Base-by-base conservation (phyloP, 2,888 invertebrate species). In the Stenotaenia linearis region DNA sequence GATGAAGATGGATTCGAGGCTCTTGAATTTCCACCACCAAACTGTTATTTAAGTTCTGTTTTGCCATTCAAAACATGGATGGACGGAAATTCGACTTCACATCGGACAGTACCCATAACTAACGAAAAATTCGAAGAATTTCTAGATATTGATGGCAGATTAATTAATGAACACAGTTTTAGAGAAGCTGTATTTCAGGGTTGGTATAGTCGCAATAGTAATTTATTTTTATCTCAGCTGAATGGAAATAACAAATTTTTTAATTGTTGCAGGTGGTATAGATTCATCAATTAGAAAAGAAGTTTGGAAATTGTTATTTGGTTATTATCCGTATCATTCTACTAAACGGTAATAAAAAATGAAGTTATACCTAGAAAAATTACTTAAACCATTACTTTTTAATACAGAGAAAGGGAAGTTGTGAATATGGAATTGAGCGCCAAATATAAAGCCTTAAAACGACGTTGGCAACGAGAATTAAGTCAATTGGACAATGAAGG, bases 231-330 rank as follows among this genome's bases (percentile, higher is more conserved):
- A 6, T 56, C 10, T 6, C 56, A 56, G 12, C 6, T 56, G 5
- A 75, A 35, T n/a, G 7, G 25, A 28, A n/a, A 32, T 25, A 25
- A 23, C 1, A 32, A 25, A 12, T 75, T 10, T 23, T 45, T 5
- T 50, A 18, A n/a, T 21, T 78, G 0, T 78, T 23, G 2, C 15
- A 78, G 78, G 78, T n/a, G 50, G 78, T 25, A 50, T 78, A 3
- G 28, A 50, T 25, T 15, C 40, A 9, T 23, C 23, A 2, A 78
- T 78, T 25, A 40, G 78, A 28, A 23, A 40, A 78, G 50, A 40
- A n/a, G 78, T 50, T 15, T 78, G 78, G 78, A 78, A 78, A 18
- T 28, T 50, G 7, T 15, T 78, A 50, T 78, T 78, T 78, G 78
- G 78, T 50, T 78, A 78, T 45, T 50, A 50, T 78, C 25, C 40